These are phyloP conservation scores for Stercorarius parasiticus DNA, from an alignment of 2,113 vertebrate species.

Conservation along the genomic window DNA sequence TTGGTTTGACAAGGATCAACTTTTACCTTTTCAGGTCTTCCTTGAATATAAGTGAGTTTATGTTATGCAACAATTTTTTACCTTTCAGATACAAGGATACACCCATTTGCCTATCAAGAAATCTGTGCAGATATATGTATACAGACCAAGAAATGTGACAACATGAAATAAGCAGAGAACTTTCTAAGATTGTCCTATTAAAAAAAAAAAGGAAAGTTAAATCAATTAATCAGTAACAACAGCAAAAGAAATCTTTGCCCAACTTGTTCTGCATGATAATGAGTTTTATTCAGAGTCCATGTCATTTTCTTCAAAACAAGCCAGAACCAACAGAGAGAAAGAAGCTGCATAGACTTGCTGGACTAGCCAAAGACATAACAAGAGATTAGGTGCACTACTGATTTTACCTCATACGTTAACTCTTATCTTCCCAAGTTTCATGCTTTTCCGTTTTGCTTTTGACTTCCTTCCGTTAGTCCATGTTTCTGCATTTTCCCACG, in stretches of 20 bases:
- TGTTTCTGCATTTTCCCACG: not conserved
- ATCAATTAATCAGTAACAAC: not conserved
- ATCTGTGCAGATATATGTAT: not conserved
- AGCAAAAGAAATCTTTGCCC: not conserved
- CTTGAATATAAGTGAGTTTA: not conserved
- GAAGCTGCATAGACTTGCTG: not conserved
- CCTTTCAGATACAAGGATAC: not conserved
- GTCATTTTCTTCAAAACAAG: not conserved
- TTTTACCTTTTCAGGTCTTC: not conserved
- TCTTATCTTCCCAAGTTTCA: not conserved
- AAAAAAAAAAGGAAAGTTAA: not conserved
- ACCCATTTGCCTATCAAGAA: not conserved
- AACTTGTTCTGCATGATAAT: not conserved
- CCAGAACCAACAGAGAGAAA: not conserved
- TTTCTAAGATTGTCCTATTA: not conserved
- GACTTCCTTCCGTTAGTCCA: not conserved
- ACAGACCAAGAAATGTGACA: not conserved
- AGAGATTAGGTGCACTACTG: not conserved
- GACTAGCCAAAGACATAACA: not conserved
- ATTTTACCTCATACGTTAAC: not conserved
- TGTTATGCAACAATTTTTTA: not conserved
- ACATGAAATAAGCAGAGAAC: not conserved
- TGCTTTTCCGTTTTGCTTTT: not conserved
- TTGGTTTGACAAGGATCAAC: not conserved
- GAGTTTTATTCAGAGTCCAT: not conserved